Conservation (phyloP, 2,888 invertebrate genomes). For the Terebella lapidaria region DNA sequence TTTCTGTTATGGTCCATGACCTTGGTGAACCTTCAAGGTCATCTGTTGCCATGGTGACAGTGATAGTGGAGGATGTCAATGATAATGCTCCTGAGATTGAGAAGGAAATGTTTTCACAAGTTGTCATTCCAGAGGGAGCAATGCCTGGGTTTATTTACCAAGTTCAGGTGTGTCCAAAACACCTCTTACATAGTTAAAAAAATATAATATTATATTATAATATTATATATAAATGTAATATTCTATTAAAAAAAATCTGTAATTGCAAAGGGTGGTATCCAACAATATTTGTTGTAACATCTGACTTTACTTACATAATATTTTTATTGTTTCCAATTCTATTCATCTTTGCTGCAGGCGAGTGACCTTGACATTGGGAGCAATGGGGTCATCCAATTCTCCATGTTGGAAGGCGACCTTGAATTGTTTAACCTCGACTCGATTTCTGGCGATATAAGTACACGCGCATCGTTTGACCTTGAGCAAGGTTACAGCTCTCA, state of each 20-base stretch:
- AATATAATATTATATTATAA: no score
- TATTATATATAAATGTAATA: no score
- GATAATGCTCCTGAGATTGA: not conserved
- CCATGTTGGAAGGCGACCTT: not conserved
- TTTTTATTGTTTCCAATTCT: no score
- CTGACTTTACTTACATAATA: not conserved
- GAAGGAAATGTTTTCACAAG: not conserved
- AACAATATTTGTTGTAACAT: not conserved
- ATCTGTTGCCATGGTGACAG: not conserved
- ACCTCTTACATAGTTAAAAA: no score
- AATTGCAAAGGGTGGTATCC: not conserved
- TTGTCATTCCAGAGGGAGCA: not conserved
- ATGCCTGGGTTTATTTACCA: not conserved
- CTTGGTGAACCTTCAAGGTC: not conserved
- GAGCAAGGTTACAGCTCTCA: not conserved
- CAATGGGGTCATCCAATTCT: not conserved
- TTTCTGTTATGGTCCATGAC: not conserved
- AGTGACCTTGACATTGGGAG: not conserved
- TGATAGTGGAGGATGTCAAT: not conserved
- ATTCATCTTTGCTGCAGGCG: no score
- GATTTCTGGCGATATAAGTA: not conserved
- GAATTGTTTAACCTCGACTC: not conserved
- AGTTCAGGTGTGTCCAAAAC: constrained; percentile 2
- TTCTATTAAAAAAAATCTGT: no score
- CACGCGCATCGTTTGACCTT: not conserved